These are phyloP conservation scores for Delichon dasypus DNA, from an alignment of 2,797 vertebrate species.

Conservation along the genomic window DNA sequence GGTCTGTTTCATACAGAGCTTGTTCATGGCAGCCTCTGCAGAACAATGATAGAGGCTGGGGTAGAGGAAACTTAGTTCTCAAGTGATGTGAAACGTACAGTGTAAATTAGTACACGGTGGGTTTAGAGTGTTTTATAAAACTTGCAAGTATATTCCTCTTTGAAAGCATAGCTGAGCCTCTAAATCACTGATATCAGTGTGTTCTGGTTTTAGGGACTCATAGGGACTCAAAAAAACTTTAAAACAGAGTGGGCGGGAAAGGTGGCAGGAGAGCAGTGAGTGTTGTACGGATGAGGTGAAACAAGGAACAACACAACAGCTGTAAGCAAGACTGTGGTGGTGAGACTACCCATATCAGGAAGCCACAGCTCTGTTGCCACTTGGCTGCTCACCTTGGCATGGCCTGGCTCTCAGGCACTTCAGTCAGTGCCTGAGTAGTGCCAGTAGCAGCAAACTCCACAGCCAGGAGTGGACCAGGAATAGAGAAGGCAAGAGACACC, in stretches of 20 bases:
- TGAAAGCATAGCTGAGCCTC: background rate
- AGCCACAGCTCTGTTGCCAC: fast-evolving
- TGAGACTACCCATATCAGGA: fast-evolving
- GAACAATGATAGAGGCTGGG: background rate
- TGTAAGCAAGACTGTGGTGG: fast-evolving
- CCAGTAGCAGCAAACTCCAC: fast-evolving
- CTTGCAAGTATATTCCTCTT: background rate
- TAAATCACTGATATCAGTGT: background rate
- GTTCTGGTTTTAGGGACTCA: background rate
- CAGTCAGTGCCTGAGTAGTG: background rate
- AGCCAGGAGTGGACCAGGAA: background rate
- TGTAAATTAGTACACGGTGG: background rate
- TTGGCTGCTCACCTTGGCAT: background rate
- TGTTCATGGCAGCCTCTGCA: background rate
- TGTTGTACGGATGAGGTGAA: background rate
- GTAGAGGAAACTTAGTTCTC: background rate
- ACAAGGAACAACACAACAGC: fast-evolving
- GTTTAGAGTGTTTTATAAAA: background rate
- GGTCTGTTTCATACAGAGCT: background rate
- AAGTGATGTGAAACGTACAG: background rate
- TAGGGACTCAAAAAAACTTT: background rate
- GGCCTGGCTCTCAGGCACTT: background rate
- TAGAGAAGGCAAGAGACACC: background rate
- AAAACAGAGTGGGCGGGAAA: background rate
- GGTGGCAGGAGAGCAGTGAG: fast-evolving